Percentiles rank a stretch among this genome's conserved stretches.
phyloP scores from a whole-genome alignment of 2,113 vertebrate species.

The Hylia prasina region DNA sequence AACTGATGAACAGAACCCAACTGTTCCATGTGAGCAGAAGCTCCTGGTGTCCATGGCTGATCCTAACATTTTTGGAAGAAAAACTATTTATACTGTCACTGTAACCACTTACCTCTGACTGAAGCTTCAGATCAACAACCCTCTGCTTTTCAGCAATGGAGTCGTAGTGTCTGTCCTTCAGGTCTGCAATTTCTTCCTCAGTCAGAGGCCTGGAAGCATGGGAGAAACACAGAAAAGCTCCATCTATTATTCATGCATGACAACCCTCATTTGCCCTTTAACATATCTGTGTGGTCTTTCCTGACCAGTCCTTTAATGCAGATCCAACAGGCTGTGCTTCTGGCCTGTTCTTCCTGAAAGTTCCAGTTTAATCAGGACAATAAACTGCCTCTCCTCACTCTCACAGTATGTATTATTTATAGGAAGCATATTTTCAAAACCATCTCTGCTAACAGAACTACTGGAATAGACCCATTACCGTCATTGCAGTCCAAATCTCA shows the following conservation, averaged over 20 bases:
- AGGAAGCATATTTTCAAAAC: background rate
- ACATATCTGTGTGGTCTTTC: background rate
- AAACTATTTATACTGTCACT: background rate
- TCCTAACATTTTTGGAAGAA: background rate
- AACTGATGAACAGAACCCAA: background rate
- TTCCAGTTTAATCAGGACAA: background rate
- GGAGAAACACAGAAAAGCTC: background rate
- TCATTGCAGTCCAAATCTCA: background rate
- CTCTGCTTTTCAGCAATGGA: slow-evolving; percentile 88
- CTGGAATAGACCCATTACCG: background rate
- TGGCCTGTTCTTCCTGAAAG: background rate
- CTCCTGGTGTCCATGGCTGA: background rate
- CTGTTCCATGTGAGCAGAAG: accelerated
- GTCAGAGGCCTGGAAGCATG: slow-evolving; percentile 80
- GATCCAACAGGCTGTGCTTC: background rate
- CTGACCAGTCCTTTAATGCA: background rate
- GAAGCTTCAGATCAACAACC: slow-evolving; percentile 83
- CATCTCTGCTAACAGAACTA: background rate
- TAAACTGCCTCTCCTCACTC: background rate
- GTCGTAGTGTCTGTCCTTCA: slow-evolving; percentile 85
- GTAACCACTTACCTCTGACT: slow-evolving; percentile 78
- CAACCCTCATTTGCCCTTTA: background rate
- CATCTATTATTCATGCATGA: background rate
- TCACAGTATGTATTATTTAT: background rate
- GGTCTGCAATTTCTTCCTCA: slow-evolving; percentile 89